Base-by-base conservation (phyloP, 2,113 vertebrate species). In the Aptenodytes patagonicus region DNA sequence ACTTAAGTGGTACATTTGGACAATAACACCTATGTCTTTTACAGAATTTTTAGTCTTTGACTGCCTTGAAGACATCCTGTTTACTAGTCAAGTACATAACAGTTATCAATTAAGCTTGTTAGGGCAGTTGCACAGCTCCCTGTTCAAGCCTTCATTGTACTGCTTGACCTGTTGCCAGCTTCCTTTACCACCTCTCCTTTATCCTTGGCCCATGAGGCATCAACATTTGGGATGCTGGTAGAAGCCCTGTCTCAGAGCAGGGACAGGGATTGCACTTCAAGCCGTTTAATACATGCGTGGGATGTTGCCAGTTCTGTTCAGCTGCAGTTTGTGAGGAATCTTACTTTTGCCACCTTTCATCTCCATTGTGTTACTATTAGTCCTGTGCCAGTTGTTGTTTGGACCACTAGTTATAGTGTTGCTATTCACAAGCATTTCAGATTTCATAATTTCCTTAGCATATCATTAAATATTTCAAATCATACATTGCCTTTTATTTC, bases 241-340 rank as follows among this genome's bases (percentile, higher is more conserved):
- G 70, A 58, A 71, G 11, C 28, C 28, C 17, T 28, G 10, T 47
- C 40, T 92, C 66, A 60, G 38, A 64, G 24, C 11, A 88, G 42
- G 57, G 55, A 8, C 28, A 66, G 60, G 21, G 51, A 22, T 5
- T 88, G 47, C 6, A 5, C 38, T 72, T 86, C 13, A 11, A 40
- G 25, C n/a, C 4, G 0, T 72, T 60, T 32, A 83, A 60, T 42
- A 28, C 17, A 9, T 1, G 0, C 0, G 0, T 57, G 68, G 22
- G 29, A 40, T 77, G 20, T 42, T 94, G 47, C 8, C 83, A 71
- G n/a, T 68, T 71, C 13, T 55, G 9, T 72, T 83, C 31, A 46
- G 61, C 9, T 25, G 46, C 6, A 25, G 40, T 21, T 52, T 69
- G 17, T 38, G 66, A 55, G 16, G 19, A 38, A 65, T 65, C 32